These are phyloP conservation scores for Taphrorychus bicolor DNA, from an alignment of 2,888 invertebrate species.

Conservation along the genomic window DNA sequence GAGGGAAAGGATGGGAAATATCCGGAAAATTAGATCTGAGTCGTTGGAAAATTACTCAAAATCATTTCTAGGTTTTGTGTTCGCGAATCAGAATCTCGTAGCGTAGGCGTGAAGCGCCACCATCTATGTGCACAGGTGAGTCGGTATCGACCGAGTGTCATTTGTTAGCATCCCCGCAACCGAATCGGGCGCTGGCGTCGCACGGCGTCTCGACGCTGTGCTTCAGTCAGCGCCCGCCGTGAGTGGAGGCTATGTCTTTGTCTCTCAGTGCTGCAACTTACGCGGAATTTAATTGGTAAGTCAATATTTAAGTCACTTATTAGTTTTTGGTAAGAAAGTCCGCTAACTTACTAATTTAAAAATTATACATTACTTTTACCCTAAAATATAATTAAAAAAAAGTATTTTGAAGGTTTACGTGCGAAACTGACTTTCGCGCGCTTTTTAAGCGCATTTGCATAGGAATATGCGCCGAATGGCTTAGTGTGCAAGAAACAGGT, in stretches of 20 bases:
- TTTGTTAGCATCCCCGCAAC: constrained; percentile 58
- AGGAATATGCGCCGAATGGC: background rate
- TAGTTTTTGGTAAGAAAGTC: background rate
- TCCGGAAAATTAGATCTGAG: background rate
- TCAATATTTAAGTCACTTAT: constrained; percentile 37
- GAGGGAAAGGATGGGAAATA: background rate
- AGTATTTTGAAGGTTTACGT: too few relatives aligned
- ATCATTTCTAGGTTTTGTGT: constrained; percentile 4
- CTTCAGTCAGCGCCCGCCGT: constrained; percentile 58
- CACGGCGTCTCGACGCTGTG: constrained; percentile 56
- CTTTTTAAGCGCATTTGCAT: background rate
- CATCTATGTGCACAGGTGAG: constrained; percentile 52
- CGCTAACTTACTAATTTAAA: background rate
- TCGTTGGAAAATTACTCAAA: constrained; percentile 1
- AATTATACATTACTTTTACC: background rate
- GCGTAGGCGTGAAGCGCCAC: constrained; percentile 37
- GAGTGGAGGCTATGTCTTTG: constrained; percentile 58
- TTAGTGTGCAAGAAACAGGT: background rate
- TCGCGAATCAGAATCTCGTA: constrained; percentile 14
- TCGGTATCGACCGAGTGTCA: constrained; percentile 59
- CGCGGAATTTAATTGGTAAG: constrained; percentile 57
- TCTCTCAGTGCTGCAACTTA: constrained; percentile 51
- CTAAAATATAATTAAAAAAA: background rate
- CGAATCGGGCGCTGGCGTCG: constrained; percentile 58
- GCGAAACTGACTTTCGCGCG: constrained; percentile 7